Conservation (phyloP, 2,888 invertebrate species). For the Argyra leucocephala region DNA sequence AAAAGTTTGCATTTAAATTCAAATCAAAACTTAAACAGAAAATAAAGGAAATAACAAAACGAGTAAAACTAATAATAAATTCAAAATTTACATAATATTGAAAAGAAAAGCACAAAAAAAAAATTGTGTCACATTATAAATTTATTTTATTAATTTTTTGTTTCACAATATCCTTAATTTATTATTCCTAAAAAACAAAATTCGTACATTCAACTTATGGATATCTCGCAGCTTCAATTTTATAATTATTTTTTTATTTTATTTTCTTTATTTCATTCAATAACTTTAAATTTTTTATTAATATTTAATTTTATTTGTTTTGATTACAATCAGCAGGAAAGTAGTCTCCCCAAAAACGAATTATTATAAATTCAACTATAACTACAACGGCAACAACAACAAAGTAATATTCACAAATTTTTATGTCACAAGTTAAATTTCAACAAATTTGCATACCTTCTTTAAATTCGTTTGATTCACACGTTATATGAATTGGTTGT, state of each 20-base stretch:
- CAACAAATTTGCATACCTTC: no score
- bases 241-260: background rate
- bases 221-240: background rate
- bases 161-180: background rate
- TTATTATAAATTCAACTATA: background rate
- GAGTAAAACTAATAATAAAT: no score
- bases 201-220: background rate
- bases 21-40: no score
- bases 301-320: background rate
- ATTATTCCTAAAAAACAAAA: background rate
- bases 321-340: slow-evolving; percentile 6
- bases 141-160: background rate
- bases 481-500: no score
- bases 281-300: no score
- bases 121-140: background rate
- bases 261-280: background rate
- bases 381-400: background rate
- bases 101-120: no score
- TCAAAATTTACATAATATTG: no score
- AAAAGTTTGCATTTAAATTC: no score
- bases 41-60: no score
- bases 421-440: no score
- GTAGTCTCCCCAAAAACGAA: background rate
- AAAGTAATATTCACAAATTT: no score
- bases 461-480: no score